A percentile compares a stretch with the other conserved stretches of the same genome.
Evolutionary conservation across 64 coral and sea anemone genomes (phyloP).

Genomic region (Montipora foliosa): DNA sequence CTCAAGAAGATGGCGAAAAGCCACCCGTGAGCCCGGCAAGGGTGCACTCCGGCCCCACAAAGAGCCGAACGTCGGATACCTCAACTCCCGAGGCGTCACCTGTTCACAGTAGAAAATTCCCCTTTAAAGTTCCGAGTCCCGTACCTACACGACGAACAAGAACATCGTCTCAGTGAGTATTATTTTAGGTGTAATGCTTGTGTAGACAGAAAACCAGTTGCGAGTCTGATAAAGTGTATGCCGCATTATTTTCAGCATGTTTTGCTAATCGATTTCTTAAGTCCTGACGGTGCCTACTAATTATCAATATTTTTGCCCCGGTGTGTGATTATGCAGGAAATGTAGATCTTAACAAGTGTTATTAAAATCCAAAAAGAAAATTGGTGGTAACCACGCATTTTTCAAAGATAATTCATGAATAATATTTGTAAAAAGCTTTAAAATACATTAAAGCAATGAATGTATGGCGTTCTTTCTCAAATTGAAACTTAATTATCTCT

Average conservation of each 20-base stretch:
- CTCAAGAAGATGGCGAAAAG: slow-evolving; percentile 9
- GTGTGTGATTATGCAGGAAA: too few relatives aligned
- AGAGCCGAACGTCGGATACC: neutral
- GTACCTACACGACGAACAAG: slow-evolving; percentile 90
- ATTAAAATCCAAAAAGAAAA: too few relatives aligned
- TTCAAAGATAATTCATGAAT: too few relatives aligned
- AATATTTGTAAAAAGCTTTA: too few relatives aligned
- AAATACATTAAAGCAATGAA: too few relatives aligned
- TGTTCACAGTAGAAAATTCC: slow-evolving; percentile 49
- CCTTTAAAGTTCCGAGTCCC: slow-evolving; percentile 85
- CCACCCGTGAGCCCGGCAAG: neutral
- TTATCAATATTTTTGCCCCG: too few relatives aligned
- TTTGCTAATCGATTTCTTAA: neutral
- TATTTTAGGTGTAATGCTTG: neutral
- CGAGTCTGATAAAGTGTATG: neutral
- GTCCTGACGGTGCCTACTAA: too few relatives aligned
- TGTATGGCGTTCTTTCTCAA: too few relatives aligned
- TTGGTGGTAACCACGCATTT: too few relatives aligned
- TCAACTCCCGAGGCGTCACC: slow-evolving; percentile 55
- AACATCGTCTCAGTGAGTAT: slow-evolving; percentile 93
- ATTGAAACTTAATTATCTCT: too few relatives aligned
- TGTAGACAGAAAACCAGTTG: neutral
- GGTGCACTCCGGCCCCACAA: neutral
- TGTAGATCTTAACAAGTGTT: too few relatives aligned
- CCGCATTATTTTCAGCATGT: neutral